These are phyloP conservation scores for Eupithecia inturbata DNA, from an alignment of 2,888 invertebrate genomes.

Conservation along the genomic window DNA sequence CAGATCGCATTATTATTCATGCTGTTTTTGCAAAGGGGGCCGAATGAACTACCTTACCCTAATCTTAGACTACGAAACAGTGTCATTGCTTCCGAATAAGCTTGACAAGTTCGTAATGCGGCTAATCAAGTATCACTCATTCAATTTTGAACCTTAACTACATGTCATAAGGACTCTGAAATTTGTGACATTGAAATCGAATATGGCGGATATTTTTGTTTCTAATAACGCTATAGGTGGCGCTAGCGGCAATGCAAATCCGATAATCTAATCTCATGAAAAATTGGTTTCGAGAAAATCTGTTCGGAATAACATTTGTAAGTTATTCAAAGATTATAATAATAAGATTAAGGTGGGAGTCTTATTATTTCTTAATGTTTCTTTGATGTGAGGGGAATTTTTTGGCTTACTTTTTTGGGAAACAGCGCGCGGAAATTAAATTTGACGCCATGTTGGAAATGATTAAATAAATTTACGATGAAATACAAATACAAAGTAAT, in stretches of 20 bases:
- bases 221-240: constrained; percentile 69
- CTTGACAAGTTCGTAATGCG: constrained; percentile 19
- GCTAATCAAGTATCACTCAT: constrained; percentile 17
- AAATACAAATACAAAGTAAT: not conserved
- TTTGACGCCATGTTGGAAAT: constrained; percentile 17
- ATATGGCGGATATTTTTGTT: constrained; percentile 48
- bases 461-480: constrained; percentile 22
- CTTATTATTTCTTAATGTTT: constrained; percentile 79
- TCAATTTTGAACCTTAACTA: constrained; percentile 50
- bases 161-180: constrained; percentile 3
- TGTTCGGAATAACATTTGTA: constrained; percentile 81
- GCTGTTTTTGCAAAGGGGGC: constrained; percentile 79
- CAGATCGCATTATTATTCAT: constrained; percentile 83
- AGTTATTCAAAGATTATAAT: constrained; percentile 79
- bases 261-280: constrained; percentile 81
- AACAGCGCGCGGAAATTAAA: constrained; percentile 57
- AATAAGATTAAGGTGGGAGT: constrained; percentile 77
- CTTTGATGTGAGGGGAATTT: constrained; percentile 68
- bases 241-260: constrained; percentile 80
- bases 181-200: not conserved
- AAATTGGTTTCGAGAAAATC: constrained; percentile 73
- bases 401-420: constrained; percentile 53
- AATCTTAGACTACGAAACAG: constrained; percentile 60
- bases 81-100: not conserved
- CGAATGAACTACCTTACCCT: constrained; percentile 62